Conservation (phyloP, 2,888 invertebrate genomes). For the Epicampocera succincta region DNA sequence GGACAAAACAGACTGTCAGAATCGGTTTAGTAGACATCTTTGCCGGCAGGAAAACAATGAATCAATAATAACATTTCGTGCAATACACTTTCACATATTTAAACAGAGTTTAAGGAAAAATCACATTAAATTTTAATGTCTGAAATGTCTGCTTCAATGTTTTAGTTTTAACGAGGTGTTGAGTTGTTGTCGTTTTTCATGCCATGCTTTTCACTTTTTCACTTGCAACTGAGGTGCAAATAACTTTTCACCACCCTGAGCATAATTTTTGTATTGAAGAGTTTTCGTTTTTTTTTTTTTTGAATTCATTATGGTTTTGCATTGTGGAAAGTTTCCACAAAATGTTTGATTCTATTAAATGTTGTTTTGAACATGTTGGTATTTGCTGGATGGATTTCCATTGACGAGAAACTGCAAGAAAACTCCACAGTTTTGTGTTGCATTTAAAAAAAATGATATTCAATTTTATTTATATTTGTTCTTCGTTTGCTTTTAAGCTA, state of each 20-base stretch:
- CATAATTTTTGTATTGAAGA: conserved; percentile 43
- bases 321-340: conserved; percentile 46
- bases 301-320: conserved; percentile 38
- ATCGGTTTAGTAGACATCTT: no score
- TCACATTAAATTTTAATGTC: conserved; percentile 1
- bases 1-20: no score
- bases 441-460: no score
- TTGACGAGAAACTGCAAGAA: no score
- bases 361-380: background rate
- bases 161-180: conserved; percentile 43
- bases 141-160: conserved; percentile 1
- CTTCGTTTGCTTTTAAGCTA: no score
- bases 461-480: no score
- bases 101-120: no score
- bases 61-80: no score
- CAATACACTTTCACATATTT: no score
- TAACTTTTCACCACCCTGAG: conserved; percentile 61
- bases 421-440: no score
- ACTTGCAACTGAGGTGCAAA: conserved; percentile 22
- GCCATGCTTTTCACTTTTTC: background rate
- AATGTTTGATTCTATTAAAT: conserved; percentile 7
- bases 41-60: no score
- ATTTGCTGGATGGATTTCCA: no score
- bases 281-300: background rate
- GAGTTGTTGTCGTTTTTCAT: conserved; percentile 33